These are phyloP conservation scores for Dendrolimus kikuchii DNA, from an alignment of 1,140 invertebrate species.

Conservation along the genomic window DNA sequence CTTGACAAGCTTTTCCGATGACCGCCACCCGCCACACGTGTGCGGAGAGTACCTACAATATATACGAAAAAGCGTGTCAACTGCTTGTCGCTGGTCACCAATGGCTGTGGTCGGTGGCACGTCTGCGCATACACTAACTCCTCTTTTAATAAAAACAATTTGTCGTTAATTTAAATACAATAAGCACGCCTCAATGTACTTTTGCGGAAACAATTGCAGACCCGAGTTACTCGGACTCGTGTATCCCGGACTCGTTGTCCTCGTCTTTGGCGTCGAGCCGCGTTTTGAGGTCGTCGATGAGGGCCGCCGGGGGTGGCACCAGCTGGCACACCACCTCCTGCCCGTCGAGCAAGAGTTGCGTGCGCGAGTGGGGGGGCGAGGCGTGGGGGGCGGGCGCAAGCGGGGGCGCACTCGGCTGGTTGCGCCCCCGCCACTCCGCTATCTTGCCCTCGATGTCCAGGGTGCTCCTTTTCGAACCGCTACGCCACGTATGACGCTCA, in stretches of 20 bases:
- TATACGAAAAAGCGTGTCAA: too few relatives aligned
- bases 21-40: too few relatives aligned
- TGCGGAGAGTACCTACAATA: too few relatives aligned
- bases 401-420: conserved; percentile 7
- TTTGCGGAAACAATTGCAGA: neutral
- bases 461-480: conserved; percentile 61
- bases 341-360: conserved; percentile 40
- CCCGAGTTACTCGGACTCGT: conserved; percentile 47
- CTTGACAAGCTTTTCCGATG: too few relatives aligned
- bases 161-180: neutral
- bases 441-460: conserved; percentile 67
- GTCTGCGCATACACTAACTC: too few relatives aligned
- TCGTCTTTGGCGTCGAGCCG: conserved; percentile 57
- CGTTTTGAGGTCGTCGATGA: conserved; percentile 59
- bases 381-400: conserved; percentile 9
- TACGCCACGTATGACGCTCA: conserved; percentile 13
- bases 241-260: conserved; percentile 62
- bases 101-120: too few relatives aligned
- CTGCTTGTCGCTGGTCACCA: too few relatives aligned
- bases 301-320: conserved; percentile 42
- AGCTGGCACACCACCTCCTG: conserved; percentile 44
- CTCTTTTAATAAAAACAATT: neutral
- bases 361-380: conserved; percentile 19
- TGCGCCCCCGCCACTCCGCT: conserved; percentile 37
- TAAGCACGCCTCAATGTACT: too few relatives aligned